Evolutionary conservation across 2,888 invertebrate genomes (phyloP).

Genomic region (Leptopilina drosophilae): DNA sequence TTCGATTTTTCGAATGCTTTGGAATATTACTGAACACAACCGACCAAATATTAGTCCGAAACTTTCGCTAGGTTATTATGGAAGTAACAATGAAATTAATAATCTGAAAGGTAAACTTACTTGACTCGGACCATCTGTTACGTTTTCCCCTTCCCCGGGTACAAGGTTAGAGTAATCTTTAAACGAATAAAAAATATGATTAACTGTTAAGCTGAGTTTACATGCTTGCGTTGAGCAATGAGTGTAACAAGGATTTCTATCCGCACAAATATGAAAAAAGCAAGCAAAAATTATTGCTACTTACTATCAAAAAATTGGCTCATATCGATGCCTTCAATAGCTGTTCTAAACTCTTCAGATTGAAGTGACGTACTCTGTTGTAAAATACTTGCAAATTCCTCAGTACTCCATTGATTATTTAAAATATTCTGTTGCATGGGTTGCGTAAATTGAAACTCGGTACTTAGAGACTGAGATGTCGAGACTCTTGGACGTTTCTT

Average conservation of each 20-base stretch:
- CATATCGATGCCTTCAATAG: background rate
- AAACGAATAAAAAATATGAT: background rate
- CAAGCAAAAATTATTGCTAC: background rate
- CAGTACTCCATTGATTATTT: slow-evolving; percentile 8
- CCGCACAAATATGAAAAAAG: background rate
- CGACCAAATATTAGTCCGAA: too few relatives aligned
- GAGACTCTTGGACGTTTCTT: slow-evolving; percentile 68
- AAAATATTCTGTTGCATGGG: background rate
- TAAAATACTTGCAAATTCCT: background rate
- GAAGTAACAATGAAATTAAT: background rate
- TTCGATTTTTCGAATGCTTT: too few relatives aligned
- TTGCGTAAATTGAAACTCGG: slow-evolving; percentile 56
- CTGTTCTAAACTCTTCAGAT: background rate
- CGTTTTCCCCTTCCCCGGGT: background rate
- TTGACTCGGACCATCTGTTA: slow-evolving; percentile 20
- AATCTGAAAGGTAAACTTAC: slow-evolving; percentile 28
- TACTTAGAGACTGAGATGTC: slow-evolving; percentile 57
- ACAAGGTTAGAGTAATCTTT: background rate
- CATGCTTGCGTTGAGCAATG: too few relatives aligned
- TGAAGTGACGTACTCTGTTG: background rate
- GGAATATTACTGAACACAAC: too few relatives aligned
- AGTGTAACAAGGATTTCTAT: too few relatives aligned
- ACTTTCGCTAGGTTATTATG: too few relatives aligned
- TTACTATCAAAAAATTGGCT: background rate
- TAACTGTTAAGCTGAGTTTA: background rate